Percentiles rank a stretch among this genome's conserved stretches.
These are phyloP conservation scores for Salvelinus namaycush DNA, from an alignment of 2,113 vertebrate species.

Conservation along the genomic window DNA sequence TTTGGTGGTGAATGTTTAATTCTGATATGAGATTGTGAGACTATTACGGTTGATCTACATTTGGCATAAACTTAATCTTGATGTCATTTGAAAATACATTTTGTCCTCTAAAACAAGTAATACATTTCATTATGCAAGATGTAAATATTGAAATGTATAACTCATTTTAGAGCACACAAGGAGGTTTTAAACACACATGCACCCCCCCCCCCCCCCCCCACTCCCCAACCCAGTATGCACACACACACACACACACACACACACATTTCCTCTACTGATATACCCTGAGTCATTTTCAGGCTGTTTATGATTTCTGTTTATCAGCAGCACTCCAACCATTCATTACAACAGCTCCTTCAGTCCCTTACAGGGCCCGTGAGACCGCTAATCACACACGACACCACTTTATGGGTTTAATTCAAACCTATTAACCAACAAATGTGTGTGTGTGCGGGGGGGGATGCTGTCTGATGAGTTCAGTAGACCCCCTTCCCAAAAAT, in stretches of 20 bases:
- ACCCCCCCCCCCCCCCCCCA: too few relatives aligned
- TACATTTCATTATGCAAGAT: too few relatives aligned
- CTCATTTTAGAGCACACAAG: too few relatives aligned
- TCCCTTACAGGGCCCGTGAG: constrained; percentile 59
- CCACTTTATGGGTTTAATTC: constrained; percentile 73
- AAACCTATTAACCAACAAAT: constrained; percentile 73
- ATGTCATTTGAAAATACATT: too few relatives aligned
- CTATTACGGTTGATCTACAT: too few relatives aligned
- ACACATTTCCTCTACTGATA: constrained; percentile 50
- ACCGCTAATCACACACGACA: constrained; percentile 72
- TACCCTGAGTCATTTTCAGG: constrained; percentile 75
- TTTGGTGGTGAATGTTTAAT: too few relatives aligned
- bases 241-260: constrained; percentile 24
- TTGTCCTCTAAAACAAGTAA: too few relatives aligned
- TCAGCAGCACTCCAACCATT: constrained; percentile 73
- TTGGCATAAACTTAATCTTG: too few relatives aligned
- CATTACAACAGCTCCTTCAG: constrained; percentile 74
- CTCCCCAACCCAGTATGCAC: constrained; percentile 34
- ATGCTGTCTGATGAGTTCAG: constrained; percentile 42
- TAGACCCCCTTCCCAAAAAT: background rate
- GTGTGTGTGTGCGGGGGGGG: constrained; percentile 20
- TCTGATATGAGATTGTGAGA: too few relatives aligned
- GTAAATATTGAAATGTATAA: too few relatives aligned
- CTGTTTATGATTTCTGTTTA: constrained; percentile 75
- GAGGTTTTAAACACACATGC: too few relatives aligned